Percentiles rank a stretch among this genome's conserved stretches.
phyloP scores from a whole-genome alignment of 2,797 vertebrate genomes.

The Graptemys geographica region DNA sequence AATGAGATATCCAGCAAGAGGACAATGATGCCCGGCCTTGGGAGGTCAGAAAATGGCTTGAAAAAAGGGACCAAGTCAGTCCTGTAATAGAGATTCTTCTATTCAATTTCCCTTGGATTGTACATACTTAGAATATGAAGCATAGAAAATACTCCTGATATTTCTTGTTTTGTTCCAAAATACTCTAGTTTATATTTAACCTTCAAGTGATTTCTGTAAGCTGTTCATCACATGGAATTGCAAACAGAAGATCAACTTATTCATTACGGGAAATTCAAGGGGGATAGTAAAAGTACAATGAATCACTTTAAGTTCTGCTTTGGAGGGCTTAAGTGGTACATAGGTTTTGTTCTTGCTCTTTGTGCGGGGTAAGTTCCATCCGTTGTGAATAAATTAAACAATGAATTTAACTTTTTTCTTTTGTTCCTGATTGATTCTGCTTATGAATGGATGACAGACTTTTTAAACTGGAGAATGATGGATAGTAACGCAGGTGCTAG shows the following conservation, averaged over 20 bases:
- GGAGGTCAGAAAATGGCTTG: not conserved
- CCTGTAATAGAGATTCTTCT: not conserved
- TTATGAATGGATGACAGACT: not conserved
- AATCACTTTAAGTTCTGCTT: not conserved
- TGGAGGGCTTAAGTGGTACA: not conserved
- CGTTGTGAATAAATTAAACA: not conserved
- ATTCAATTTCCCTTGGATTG: not conserved
- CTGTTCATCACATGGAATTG: not conserved
- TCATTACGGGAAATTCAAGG: not conserved
- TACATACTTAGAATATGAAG: not conserved
- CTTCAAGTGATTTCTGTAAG: not conserved
- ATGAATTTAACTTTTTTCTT: not conserved
- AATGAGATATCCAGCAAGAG: not conserved
- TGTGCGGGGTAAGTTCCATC: not conserved
- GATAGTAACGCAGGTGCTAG: not conserved
- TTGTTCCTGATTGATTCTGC: not conserved
- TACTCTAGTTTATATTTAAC: not conserved
- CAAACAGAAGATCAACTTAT: not conserved
- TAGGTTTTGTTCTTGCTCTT: not conserved
- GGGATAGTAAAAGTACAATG: not conserved
- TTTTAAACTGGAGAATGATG: not conserved
- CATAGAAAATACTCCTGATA: not conserved
- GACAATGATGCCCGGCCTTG: not conserved
- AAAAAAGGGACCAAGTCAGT: not conserved
- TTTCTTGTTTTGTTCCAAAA: slow-evolving; percentile 3